Evolutionary conservation across 2,113 vertebrate genomes (phyloP).

Genomic region (Takifugu bimaculatus): DNA sequence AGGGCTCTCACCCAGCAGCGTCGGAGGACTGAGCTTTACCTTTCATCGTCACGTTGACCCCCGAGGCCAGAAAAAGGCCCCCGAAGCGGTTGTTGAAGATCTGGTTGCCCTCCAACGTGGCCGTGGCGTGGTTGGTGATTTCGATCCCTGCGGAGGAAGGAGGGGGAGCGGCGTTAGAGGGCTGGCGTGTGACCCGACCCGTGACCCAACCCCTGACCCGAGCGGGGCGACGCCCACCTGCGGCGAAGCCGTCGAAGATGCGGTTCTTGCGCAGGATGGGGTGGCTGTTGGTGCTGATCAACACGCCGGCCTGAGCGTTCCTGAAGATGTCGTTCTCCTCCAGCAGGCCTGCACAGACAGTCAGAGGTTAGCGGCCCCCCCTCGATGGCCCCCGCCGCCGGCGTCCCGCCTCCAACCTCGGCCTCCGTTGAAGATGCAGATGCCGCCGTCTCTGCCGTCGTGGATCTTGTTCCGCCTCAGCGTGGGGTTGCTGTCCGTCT

Average conservation of each 20-base stretch:
- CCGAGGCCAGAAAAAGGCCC: constrained; percentile 96
- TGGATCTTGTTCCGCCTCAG: constrained; percentile 99
- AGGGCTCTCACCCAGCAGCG: no score
- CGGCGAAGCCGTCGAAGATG: constrained; percentile 98
- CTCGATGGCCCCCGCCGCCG: no score
- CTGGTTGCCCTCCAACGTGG: constrained; percentile 98
- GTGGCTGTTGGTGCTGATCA: constrained; percentile 99
- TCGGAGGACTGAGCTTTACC: constrained; percentile 67
- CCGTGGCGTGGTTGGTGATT: constrained; percentile 98
- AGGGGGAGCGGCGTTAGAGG: neutral
- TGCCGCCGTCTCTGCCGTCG: constrained; percentile 96
- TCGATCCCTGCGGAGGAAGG: constrained; percentile 83
- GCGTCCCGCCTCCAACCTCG: constrained; percentile 73
- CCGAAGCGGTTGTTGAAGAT: constrained; percentile 99
- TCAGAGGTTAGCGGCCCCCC: no score
- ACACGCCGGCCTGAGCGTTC: constrained; percentile 96
- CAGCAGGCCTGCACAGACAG: constrained; percentile 81
- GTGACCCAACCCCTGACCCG: neutral
- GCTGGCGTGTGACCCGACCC: neutral
- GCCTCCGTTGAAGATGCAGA: constrained; percentile 99
- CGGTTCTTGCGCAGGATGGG: constrained; percentile 96
- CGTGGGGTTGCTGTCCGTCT: constrained; percentile 99
- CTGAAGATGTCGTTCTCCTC: constrained; percentile 99
- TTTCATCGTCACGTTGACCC: constrained; percentile 99
- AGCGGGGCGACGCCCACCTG: constrained; percentile 76